Evolutionary conservation across 2,888 invertebrate genomes (phyloP).

Genomic region (Drosophila infuscata): DNA sequence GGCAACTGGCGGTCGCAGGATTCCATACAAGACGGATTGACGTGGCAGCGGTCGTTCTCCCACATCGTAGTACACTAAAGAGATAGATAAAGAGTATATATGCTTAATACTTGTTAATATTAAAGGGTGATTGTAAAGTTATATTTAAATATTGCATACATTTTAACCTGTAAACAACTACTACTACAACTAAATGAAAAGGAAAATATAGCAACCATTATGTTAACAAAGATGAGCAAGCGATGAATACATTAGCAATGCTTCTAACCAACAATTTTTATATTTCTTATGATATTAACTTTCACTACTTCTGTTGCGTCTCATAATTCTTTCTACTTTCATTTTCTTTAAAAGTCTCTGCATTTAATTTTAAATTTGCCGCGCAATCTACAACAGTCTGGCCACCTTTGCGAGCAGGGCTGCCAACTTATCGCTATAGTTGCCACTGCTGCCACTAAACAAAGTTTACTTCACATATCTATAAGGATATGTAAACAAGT

Average conservation of each 20-base stretch:
- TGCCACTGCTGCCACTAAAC: not conserved
- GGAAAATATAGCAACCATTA: not conserved
- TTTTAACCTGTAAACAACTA: not conserved
- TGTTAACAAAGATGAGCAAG: not conserved
- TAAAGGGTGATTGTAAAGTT: not conserved
- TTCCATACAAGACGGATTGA: conserved; percentile 74
- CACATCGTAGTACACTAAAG: conserved; percentile 84
- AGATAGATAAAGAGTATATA: not conserved
- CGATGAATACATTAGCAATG: not conserved
- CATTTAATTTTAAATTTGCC: not conserved
- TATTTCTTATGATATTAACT: not conserved
- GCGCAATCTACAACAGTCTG: not conserved
- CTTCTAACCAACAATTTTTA: too few relatives aligned
- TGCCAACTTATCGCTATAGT: not conserved
- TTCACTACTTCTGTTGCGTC: not conserved
- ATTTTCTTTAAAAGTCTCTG: not conserved
- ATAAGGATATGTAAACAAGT: too few relatives aligned
- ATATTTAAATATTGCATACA: not conserved
- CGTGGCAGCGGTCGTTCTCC: conserved; percentile 69
- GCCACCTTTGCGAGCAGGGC: not conserved
- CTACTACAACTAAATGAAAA: not conserved
- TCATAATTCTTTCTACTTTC: not conserved
- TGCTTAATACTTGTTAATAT: not conserved
- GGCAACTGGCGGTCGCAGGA: conserved; percentile 58
- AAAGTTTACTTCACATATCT: not conserved